Evolutionary conservation across 2,888 invertebrate species (phyloP).

Genomic region (Eupithecia subfuscata): DNA sequence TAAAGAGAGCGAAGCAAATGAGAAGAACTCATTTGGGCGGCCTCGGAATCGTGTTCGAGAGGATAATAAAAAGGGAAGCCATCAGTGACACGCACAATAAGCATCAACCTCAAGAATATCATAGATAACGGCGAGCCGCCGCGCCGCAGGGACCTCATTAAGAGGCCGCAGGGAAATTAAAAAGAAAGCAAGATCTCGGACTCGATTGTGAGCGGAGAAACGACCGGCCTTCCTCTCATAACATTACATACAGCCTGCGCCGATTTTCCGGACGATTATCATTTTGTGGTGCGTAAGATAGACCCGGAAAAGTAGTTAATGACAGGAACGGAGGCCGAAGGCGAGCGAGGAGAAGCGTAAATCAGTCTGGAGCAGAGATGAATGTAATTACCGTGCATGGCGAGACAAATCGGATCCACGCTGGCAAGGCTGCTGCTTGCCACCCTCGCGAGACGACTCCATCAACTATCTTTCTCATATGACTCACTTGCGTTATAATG

Average conservation of each 20-base stretch:
- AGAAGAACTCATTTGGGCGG: constrained; percentile 81
- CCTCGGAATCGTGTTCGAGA: constrained; percentile 83
- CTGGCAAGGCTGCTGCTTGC: constrained; percentile 38
- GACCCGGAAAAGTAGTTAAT: constrained; percentile 77
- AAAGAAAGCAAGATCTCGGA: constrained; percentile 84
- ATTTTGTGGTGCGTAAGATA: constrained; percentile 84
- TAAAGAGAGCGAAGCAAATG: constrained; percentile 82
- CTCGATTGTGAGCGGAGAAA: constrained; percentile 81
- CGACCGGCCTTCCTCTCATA: constrained; percentile 80
- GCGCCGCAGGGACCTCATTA: constrained; percentile 82
- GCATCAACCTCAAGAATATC: constrained; percentile 85
- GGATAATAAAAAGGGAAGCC: constrained; percentile 84
- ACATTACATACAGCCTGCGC: constrained; percentile 83
- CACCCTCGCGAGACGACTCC: constrained; percentile 9
- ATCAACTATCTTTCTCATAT: constrained; percentile 2
- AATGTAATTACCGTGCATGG: constrained; percentile 70
- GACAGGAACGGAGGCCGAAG: constrained; percentile 63
- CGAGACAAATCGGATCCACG: constrained; percentile 65
- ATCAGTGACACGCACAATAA: constrained; percentile 85
- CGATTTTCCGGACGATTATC: constrained; percentile 84
- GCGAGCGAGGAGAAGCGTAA: constrained; percentile 62
- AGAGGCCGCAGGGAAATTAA: constrained; percentile 84
- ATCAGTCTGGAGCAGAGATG: constrained; percentile 74
- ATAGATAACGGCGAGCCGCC: constrained; percentile 79
- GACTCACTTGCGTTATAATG: not conserved